Evolutionary conservation across 1,140 invertebrate genomes (phyloP), one percentile per base, ranked within the genome.

Genomic region (Caenorhabditis briggsae): DNA sequence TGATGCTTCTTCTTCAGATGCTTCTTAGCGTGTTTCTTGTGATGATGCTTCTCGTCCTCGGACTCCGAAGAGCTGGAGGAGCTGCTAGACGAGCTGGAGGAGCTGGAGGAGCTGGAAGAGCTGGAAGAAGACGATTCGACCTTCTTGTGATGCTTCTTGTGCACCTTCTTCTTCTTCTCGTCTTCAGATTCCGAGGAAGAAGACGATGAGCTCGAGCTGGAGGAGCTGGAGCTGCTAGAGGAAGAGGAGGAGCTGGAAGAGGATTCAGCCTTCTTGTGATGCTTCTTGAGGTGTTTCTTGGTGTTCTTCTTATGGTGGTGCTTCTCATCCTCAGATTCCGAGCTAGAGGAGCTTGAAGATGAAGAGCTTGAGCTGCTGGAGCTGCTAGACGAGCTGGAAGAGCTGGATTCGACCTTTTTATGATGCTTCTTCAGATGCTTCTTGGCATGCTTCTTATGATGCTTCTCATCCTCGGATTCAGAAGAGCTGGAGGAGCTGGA

Each of bases 301-400:
- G 64, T 33, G 18, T 70, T 41, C 64, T 70, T 70, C 64, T 70
- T 70, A 43, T 65, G 64, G 41, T 59, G 56, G 20, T 70, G 64
- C 16, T 70, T 70, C 64, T 70, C 64, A 16, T 70, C 64, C 16
- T 70, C 64, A 8, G 64, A 70, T 46, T 70, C 64, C 0, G 64
- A 65, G 7, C 33, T 43, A 7, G 33, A 43, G 41, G 20, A 25
- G 14, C 33, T 43, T 41, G 64, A 70, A 14, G 18, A 23, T 9
- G 64, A 65, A 33, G 25, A 43, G 58, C 58, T 61, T 8, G 61
- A 43, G 64, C 64, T 65, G 16, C 33, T 43, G 14, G 64, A 70
- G 64, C 64, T 65, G 41, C 9, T 14, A 14, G 59, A 61, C 0
- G 59, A 61, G 7, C 20, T 33, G 59, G 59, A 65, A 43, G 64